phyloP scores from a whole-genome alignment of 2,888 invertebrate genomes.

The Hedychridium roseum region DNA sequence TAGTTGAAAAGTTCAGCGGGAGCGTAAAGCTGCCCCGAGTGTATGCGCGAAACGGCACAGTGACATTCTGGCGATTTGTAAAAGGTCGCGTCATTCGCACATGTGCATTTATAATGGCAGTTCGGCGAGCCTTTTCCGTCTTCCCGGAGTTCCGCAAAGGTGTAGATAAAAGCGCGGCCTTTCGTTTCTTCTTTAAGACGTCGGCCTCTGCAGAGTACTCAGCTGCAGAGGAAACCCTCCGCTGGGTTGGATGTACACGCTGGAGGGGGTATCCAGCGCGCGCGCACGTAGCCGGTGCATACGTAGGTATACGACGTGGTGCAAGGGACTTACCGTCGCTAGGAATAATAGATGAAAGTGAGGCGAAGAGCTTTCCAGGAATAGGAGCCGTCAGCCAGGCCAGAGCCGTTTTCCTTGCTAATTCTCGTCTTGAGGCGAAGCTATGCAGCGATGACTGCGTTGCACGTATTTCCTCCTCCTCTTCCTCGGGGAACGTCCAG shows the following conservation, averaged over 20 bases:
- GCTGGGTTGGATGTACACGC: neutral
- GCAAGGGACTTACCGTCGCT: conserved; percentile 20
- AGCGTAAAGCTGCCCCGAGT: no score
- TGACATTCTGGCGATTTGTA: no score
- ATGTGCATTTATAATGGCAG: no score
- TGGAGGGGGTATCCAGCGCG: no score
- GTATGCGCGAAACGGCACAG: no score
- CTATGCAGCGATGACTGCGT: conserved; percentile 21
- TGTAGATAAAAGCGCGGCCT: conserved; percentile 10
- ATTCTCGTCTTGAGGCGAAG: conserved; percentile 22
- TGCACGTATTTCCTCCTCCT: conserved; percentile 20
- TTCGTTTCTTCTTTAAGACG: conserved; percentile 13
- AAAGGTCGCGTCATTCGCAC: no score
- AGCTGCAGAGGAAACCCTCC: neutral
- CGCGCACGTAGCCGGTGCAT: neutral
- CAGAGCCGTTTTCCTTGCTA: conserved; percentile 25
- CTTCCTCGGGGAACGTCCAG: conserved; percentile 17
- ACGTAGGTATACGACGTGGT: conserved; percentile 13
- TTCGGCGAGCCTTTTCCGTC: conserved; percentile 11
- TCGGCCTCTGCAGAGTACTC: neutral
- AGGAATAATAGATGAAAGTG: conserved; percentile 42
- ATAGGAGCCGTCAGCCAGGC: conserved; percentile 10
- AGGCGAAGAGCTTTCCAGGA: conserved; percentile 27
- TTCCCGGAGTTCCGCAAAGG: conserved; percentile 1
- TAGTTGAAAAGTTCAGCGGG: no score